phyloP scores from a whole-genome alignment of 35 echinoderm and acorn worm genomes.

The Heliocidaris erythrogramma region DNA sequence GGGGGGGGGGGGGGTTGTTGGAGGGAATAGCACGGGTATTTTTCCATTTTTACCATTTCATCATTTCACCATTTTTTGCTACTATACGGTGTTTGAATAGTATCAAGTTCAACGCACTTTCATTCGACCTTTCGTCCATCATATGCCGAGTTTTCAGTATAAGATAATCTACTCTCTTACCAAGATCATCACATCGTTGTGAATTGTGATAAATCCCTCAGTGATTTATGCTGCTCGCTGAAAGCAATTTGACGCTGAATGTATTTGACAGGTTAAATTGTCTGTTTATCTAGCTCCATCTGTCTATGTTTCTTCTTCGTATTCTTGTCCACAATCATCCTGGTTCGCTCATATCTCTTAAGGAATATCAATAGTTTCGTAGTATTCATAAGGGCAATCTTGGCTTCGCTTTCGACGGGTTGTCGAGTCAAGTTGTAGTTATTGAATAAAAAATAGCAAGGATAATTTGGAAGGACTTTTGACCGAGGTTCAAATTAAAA shows the following conservation, averaged over 20 bases:
- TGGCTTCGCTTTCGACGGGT: not conserved
- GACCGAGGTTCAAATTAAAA: not conserved
- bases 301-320: not conserved
- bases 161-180: not conserved
- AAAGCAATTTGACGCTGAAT: not conserved
- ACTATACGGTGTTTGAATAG: no score
- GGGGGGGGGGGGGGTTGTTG: no score
- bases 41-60: no score
- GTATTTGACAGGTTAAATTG: slow-evolving; percentile 13
- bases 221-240: not conserved
- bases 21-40: no score
- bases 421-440: not conserved
- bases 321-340: not conserved
- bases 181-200: not conserved
- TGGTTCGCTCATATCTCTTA: not conserved
- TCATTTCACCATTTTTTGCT: no score
- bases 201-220: not conserved
- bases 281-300: not conserved
- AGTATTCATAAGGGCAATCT: not conserved
- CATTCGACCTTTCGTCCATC: not conserved
- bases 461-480: not conserved
- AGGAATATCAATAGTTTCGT: not conserved
- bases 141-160: not conserved
- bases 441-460: not conserved
- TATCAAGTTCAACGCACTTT: not conserved